phyloP scores from a whole-genome alignment of 2,888 invertebrate genomes.

The Apodemia mormo region DNA sequence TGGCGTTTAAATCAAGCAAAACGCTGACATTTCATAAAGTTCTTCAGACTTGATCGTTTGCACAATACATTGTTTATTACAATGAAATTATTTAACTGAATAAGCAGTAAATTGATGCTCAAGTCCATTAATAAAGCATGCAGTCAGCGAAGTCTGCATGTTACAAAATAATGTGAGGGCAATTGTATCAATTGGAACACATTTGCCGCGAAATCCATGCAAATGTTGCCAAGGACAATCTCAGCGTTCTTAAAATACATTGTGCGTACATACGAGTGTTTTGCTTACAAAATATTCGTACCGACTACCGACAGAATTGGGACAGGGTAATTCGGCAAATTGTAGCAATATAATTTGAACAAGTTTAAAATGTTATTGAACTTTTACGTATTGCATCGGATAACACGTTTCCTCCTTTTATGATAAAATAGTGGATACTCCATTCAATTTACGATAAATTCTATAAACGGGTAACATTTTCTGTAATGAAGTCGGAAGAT shows the following conservation, averaged over 20 bases:
- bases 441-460: no score
- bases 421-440: no score
- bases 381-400: not conserved
- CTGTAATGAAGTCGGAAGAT: no score
- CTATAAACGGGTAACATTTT: no score
- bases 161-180: conserved; percentile 25
- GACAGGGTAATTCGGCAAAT: not conserved
- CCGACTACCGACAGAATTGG: not conserved
- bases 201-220: conserved; percentile 45
- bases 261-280: conserved; percentile 2
- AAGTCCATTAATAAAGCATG: not conserved
- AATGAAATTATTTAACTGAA: conserved; percentile 8
- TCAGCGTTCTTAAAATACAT: conserved; percentile 11
- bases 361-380: conserved; percentile 7
- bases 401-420: no score
- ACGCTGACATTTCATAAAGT: not conserved
- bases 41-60: not conserved
- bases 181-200: conserved; percentile 52
- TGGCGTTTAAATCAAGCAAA: not conserved
- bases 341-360: not conserved
- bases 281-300: not conserved
- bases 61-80: conserved; percentile 7
- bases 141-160: conserved; percentile 3
- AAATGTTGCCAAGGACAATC: conserved; percentile 55
- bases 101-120: conserved; percentile 12